Evolutionary conservation across 2,113 vertebrate species (phyloP).

Genomic region (Cyprinodon tularosa): DNA sequence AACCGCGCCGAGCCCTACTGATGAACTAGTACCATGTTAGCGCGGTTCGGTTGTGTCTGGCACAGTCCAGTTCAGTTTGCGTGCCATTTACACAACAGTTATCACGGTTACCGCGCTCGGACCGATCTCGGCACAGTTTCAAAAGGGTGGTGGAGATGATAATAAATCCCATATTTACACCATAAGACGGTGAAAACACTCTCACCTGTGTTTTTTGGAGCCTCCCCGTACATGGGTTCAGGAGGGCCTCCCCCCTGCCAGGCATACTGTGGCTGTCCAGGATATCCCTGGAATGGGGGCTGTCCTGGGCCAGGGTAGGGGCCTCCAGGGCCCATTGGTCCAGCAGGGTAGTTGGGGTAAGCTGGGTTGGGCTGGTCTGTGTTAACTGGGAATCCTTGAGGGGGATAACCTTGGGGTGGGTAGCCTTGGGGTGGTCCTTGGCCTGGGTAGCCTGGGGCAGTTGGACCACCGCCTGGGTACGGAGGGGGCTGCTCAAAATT

Average conservation of each 20-base stretch:
- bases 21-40: no score
- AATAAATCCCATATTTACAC: neutral
- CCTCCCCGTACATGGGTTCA: slow-evolving; percentile 84
- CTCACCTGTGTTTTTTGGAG: slow-evolving; percentile 95
- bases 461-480: slow-evolving; percentile 84
- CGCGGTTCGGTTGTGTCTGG: no score
- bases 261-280: slow-evolving; percentile 84
- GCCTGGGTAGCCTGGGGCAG: slow-evolving; percentile 85
- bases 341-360: slow-evolving; percentile 81
- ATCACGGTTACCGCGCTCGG: no score
- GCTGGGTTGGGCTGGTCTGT: slow-evolving; percentile 75
- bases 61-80: no score
- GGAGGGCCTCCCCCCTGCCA: slow-evolving; percentile 87
- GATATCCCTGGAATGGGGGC: slow-evolving; percentile 78
- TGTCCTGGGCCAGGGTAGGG: slow-evolving; percentile 78
- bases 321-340: slow-evolving; percentile 77
- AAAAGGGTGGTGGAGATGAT: neutral
- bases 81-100: no score
- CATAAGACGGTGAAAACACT: neutral
- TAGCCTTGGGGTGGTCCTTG: slow-evolving; percentile 74
- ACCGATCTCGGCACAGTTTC: no score
- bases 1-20: no score
- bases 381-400: slow-evolving; percentile 75
- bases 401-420: slow-evolving; percentile 76
- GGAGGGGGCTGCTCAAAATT: slow-evolving; percentile 91